phyloP scores from a whole-genome alignment of 2,797 vertebrate genomes.

The Lagodon rhomboides region DNA sequence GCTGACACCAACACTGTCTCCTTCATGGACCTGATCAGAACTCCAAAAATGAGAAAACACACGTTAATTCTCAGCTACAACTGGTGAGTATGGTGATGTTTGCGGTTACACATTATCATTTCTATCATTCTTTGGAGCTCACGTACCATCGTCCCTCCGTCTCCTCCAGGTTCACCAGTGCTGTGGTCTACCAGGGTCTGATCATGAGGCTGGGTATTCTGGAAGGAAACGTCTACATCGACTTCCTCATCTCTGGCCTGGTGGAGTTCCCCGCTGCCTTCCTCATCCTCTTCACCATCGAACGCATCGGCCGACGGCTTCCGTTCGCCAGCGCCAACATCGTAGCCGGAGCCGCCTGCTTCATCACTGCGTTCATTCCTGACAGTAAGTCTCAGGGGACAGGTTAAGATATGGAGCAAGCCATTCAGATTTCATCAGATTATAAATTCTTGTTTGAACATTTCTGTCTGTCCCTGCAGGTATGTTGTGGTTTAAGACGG shows the following conservation, averaged over 20 bases:
- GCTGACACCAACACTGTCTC: conserved; percentile 86
- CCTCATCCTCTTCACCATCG: conserved; percentile 93
- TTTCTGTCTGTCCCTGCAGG: conserved; percentile 74
- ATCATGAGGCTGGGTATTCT: conserved; percentile 95
- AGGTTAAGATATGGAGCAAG: background rate
- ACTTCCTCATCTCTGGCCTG: conserved; percentile 93
- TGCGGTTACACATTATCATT: background rate
- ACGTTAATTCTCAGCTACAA: conserved; percentile 94
- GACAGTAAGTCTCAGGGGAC: conserved; percentile 83
- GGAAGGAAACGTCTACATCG: conserved; percentile 92
- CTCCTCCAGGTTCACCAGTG: conserved; percentile 92
- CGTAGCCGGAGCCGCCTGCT: conserved; percentile 88
- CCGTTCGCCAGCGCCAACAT: conserved; percentile 92
- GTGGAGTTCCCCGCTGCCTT: conserved; percentile 94
- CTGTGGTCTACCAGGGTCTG: conserved; percentile 96
- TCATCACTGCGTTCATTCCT: conserved; percentile 91
- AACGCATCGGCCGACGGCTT: conserved; percentile 91
- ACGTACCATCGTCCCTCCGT: background rate
- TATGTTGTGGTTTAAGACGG: conserved; percentile 90
- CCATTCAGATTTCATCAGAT: background rate
- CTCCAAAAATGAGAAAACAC: conserved; percentile 93
- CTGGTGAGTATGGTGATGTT: conserved; percentile 85
- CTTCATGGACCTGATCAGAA: conserved; percentile 91
- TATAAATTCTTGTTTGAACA: background rate
- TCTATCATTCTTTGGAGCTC: background rate